Evolutionary conservation across 2,888 invertebrate species (phyloP).

Genomic region (Drosophila trichaetosa): DNA sequence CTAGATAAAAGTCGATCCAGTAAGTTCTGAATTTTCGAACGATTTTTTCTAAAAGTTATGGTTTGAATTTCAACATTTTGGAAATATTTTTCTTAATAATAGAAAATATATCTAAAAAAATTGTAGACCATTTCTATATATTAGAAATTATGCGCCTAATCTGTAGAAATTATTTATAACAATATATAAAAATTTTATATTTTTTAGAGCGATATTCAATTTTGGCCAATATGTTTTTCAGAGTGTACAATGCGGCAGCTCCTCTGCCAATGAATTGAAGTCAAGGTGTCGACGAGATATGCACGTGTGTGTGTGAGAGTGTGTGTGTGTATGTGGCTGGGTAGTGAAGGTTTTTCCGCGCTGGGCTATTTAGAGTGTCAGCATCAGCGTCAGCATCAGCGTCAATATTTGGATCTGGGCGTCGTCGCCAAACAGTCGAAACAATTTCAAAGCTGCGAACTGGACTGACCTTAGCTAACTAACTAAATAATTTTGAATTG

Average conservation of each 20-base stretch:
- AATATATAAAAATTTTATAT: fast-evolving
- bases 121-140: fast-evolving
- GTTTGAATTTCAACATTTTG: background rate
- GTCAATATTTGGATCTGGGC: constrained; percentile 77
- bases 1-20: background rate
- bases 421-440: constrained; percentile 68
- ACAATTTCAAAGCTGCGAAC: constrained; percentile 59
- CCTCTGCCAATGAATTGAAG: constrained; percentile 67
- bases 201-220: fast-evolving
- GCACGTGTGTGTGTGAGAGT: background rate
- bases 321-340: background rate
- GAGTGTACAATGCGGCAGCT: constrained; percentile 13
- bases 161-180: background rate
- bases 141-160: background rate
- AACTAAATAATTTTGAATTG: constrained; percentile 39
- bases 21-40: background rate
- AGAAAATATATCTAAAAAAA: background rate
- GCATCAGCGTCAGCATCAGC: constrained; percentile 26
- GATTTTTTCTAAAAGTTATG: background rate
- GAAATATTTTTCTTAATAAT: background rate
- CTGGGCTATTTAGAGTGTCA: constrained; percentile 69
- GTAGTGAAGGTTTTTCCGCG: constrained; percentile 74
- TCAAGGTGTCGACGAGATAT: constrained; percentile 62
- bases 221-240: background rate
- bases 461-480: constrained; percentile 74